Evolutionary conservation across 2,888 invertebrate species (phyloP).

Genomic region (Chydorus sphaericus): DNA sequence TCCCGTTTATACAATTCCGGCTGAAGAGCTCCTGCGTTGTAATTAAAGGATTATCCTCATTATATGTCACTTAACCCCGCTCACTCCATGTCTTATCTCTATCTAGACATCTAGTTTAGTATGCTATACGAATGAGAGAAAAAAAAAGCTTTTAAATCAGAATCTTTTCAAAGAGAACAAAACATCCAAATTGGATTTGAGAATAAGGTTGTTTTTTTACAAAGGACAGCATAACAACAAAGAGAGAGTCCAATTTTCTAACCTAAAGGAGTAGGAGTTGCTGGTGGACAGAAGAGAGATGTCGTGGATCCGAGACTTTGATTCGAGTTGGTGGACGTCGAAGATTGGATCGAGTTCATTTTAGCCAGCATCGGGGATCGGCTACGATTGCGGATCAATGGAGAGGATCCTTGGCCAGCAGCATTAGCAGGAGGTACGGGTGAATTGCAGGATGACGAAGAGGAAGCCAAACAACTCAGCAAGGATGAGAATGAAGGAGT

Average conservation of each 20-base stretch:
- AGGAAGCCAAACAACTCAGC: background rate
- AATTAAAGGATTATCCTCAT: no score
- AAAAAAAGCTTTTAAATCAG: background rate
- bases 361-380: conserved; percentile 2
- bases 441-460: background rate
- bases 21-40: conserved; percentile 70
- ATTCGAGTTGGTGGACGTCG: background rate
- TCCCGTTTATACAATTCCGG: conserved; percentile 62
- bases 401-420: background rate
- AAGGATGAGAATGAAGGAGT: background rate
- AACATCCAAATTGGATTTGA: no score
- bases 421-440: background rate
- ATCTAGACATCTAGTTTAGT: no score
- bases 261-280: background rate
- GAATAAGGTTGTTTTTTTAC: no score
- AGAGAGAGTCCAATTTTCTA: background rate
- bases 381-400: background rate
- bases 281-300: background rate
- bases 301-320: conserved; percentile 6
- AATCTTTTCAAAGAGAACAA: no score
- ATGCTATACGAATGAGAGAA: background rate
- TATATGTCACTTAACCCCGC: no score
- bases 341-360: conserved; percentile 8
- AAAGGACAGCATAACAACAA: background rate
- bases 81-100: no score